Base-by-base conservation (phyloP, 92 coral and sea anemone genomes). In the Pocillopora meandrina region DNA sequence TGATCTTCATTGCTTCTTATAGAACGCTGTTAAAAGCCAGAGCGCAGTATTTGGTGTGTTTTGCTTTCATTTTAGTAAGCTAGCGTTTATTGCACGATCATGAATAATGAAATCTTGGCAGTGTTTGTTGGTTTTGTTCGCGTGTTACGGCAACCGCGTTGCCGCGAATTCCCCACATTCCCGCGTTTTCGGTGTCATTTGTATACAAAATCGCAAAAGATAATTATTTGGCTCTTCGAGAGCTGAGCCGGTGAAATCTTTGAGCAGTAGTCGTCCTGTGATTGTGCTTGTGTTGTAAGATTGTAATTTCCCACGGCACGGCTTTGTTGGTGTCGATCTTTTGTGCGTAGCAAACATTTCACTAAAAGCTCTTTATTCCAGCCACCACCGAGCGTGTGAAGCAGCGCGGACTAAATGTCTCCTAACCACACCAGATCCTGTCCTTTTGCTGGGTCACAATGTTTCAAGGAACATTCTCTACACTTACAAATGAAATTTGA, bases 61-160 rank as follows among this genome's bases (percentile, higher is more conserved):
- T 74, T 64, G 57, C 62, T 79, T 79, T 64, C 16, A 61, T 60
- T 79, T 84, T 55, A 42, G 58, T 69, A 81, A 76, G 87, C 73
- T 78, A 78, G 82, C 89, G 73, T 89, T 91, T 74, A 80, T 85
- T 68, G 65, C 78, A 81, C 72, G 65, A 36, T 94, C 93, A 92
- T 92, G 89, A 94, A 92, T 92, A 92, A 94, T 94, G 95, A 94
- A 94, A 92, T 78, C 92, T 84, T 42, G 70, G 74, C 83, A 80
- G 77, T 89, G 89, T 72, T 85, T 86, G 88, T 61, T 77, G 82
- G 79, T 63, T 83, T 72, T 57, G 83, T 90, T 92, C 95, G 98
- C 91, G 90, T 91, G 95, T 85, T 80, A 73, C 77, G 82, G 58
- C 47, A 56, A 23, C 84, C 76, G 71, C 57, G 69, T 85, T 70